phyloP scores from a whole-genome alignment of 2,888 invertebrate species.

The Liodrosophila aerea region DNA sequence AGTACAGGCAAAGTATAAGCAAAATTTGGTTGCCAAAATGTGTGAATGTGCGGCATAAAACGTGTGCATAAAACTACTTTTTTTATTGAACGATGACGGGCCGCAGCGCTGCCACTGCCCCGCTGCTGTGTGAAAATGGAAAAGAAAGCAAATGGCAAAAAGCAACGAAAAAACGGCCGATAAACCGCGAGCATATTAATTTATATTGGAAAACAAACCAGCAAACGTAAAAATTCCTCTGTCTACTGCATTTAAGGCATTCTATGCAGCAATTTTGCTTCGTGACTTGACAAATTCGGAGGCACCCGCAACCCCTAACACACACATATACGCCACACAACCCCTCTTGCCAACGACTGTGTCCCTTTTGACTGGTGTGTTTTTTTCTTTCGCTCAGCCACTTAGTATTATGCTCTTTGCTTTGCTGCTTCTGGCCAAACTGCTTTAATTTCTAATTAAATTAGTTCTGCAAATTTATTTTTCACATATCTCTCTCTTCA shows the following conservation, averaged over 20 bases:
- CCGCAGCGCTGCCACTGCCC: conserved; percentile 24
- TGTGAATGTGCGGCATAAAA: conserved; percentile 32
- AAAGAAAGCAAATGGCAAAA: conserved; percentile 67
- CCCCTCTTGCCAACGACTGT: conserved; percentile 24
- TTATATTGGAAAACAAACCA: conserved; percentile 35
- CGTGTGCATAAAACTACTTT: conserved; percentile 39
- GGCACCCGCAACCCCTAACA: conserved; percentile 39
- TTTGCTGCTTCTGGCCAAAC: conserved; percentile 30
- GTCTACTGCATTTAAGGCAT: conserved; percentile 27
- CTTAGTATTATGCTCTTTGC: conserved; percentile 30
- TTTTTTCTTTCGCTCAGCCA: conserved; percentile 38
- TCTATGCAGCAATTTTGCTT: conserved; percentile 50
- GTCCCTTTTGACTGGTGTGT: conserved; percentile 46
- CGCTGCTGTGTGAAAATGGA: conserved; percentile 58
- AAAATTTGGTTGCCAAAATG: conserved; percentile 27
- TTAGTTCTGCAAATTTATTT: conserved; percentile 60
- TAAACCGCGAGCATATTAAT: conserved; percentile 52
- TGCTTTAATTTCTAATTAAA: conserved; percentile 72
- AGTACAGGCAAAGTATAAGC: conserved; percentile 3
- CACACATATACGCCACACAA: conserved; percentile 17
- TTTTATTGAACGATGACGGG: conserved; percentile 58
- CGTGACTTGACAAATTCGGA: conserved; percentile 74
- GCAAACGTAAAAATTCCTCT: conserved; percentile 2
- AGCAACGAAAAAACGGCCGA: conserved; percentile 47
- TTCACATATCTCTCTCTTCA: conserved; percentile 26